Percentiles rank a stretch among this genome's conserved stretches.
Conservation (phyloP, 35 echinoderm and acorn worm species). For the Ophiothrix spiculata region DNA sequence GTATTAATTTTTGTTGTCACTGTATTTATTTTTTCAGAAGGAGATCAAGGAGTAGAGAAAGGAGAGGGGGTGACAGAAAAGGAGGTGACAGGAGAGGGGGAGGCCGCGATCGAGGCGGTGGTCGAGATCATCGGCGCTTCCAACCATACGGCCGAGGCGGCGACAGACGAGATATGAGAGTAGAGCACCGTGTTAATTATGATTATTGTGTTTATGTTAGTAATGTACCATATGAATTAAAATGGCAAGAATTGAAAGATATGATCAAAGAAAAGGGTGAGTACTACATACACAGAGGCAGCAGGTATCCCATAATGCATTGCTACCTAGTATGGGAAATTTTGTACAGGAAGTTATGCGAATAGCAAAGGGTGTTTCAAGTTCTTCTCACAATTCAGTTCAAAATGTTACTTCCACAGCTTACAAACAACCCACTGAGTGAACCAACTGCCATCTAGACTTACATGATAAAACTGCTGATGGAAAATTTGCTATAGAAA, state of each 20-base stretch:
- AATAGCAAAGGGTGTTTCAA: no score
- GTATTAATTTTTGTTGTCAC: no score
- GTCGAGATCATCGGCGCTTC: not conserved
- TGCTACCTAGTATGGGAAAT: no score
- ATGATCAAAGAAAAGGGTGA: conserved; percentile 70
- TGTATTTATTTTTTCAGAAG: not conserved
- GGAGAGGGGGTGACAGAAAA: not conserved
- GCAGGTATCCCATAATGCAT: not conserved
- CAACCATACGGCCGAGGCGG: conserved; percentile 34
- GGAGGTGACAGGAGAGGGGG: conserved; percentile 12
- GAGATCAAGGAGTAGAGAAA: not conserved
- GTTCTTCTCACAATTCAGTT: no score
- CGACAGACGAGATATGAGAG: not conserved
- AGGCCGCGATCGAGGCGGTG: conserved; percentile 14
- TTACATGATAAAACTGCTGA: no score
- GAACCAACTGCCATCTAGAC: no score
- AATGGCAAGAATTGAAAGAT: conserved; percentile 86
- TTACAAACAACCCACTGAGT: no score
- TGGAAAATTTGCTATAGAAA: no score
- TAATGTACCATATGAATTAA: conserved; percentile 90
- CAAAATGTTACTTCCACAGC: no score
- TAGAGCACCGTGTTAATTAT: conserved; percentile 21
- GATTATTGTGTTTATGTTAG: conserved; percentile 88
- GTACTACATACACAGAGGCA: not conserved
- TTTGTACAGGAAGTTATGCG: no score